Evolutionary conservation across 2,797 vertebrate species (phyloP).

Genomic region (Helicolenus hilgendorfi): DNA sequence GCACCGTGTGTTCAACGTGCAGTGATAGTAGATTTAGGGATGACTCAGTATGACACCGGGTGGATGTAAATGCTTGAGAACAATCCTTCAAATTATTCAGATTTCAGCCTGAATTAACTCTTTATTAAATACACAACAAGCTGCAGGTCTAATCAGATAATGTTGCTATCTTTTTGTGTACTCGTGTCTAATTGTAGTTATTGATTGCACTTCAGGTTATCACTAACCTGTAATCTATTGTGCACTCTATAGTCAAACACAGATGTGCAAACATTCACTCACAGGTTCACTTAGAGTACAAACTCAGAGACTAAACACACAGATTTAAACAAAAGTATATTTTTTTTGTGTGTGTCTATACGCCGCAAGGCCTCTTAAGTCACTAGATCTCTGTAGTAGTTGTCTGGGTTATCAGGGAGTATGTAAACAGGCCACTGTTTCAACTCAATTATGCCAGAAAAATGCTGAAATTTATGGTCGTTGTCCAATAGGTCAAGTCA

Average conservation of each 20-base stretch:
- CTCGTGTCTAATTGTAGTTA: not conserved
- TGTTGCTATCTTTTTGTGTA: not conserved
- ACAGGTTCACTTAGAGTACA: constrained; percentile 3
- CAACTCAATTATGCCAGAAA: constrained; percentile 17
- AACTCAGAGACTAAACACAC: constrained; percentile 31
- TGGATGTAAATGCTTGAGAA: not conserved
- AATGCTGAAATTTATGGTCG: constrained; percentile 20
- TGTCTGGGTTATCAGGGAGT: constrained; percentile 33
- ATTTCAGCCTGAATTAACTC: not conserved
- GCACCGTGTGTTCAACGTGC: not conserved
- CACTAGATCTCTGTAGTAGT: constrained; percentile 13
- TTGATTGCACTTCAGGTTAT: not conserved
- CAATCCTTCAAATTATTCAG: not conserved
- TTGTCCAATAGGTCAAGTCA: constrained; percentile 21
- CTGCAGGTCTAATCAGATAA: not conserved
- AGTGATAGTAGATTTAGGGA: not conserved
- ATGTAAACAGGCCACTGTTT: constrained; percentile 56
- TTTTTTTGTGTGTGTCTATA: not conserved
- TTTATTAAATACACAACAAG: not conserved
- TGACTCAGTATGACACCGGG: not conserved
- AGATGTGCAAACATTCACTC: constrained; percentile 25
- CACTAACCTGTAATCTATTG: not conserved
- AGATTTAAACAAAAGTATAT: not conserved
- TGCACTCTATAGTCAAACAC: not conserved
- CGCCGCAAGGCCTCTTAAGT: not conserved